These are phyloP conservation scores for Telmatherina bonti DNA, from an alignment of 2,797 vertebrate genomes.

Conservation along the genomic window DNA sequence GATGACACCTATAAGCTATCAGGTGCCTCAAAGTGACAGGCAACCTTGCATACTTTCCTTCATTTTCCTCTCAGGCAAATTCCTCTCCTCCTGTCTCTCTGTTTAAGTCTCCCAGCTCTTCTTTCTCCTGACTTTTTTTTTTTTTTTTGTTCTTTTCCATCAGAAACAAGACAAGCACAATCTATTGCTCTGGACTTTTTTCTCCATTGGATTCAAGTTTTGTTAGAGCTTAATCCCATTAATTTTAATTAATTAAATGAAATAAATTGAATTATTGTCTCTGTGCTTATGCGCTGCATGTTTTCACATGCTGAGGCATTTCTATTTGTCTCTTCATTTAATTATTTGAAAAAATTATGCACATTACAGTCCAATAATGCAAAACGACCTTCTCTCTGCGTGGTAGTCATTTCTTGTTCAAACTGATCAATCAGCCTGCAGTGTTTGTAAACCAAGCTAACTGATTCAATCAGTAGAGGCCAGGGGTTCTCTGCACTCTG, in stretches of 20 bases:
- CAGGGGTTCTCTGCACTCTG: constrained; percentile 16
- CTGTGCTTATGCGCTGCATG: background rate
- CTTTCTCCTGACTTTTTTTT: background rate
- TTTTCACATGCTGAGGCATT: background rate
- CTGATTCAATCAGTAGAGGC: constrained; percentile 26
- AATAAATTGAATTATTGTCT: background rate
- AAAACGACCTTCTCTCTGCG: too few species aligned
- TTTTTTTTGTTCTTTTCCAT: constrained; percentile 18
- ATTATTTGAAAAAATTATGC: background rate
- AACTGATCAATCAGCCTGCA: constrained; percentile 23
- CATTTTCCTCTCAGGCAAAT: constrained; percentile 80
- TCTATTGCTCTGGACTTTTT: constrained; percentile 1
- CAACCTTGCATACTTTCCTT: constrained; percentile 70
- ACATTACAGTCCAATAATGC: background rate
- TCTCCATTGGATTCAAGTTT: background rate
- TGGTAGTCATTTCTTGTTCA: background rate
- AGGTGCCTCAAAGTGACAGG: constrained; percentile 73
- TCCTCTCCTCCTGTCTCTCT: constrained; percentile 58
- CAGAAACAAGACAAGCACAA: constrained; percentile 11
- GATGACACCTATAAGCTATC: constrained; percentile 64
- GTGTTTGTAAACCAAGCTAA: background rate
- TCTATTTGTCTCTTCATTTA: constrained; percentile 20
- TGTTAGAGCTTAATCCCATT: background rate
- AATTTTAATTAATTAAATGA: background rate
- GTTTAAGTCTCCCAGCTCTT: constrained; percentile 25